These are phyloP conservation scores for Parauchenoglanis ngamensis DNA, from an alignment of 2,797 vertebrate species.

Conservation along the genomic window DNA sequence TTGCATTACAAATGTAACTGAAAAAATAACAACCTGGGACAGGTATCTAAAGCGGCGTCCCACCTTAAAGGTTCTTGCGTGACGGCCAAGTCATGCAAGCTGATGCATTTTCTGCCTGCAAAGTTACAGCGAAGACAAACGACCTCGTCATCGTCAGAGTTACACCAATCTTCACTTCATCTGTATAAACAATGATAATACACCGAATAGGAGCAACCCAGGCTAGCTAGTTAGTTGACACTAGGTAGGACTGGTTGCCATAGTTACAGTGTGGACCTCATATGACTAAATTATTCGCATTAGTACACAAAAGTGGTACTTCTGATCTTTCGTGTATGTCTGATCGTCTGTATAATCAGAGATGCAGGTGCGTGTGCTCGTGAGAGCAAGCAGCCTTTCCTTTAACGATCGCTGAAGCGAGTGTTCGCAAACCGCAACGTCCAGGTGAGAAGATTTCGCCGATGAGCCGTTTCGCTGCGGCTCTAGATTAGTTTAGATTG, in stretches of 20 bases:
- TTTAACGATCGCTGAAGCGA: background rate
- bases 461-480: conserved; percentile 4
- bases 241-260: background rate
- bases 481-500: conserved; percentile 25
- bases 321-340: background rate
- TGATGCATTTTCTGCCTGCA: background rate
- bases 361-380: no score
- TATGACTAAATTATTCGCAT: background rate
- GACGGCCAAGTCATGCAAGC: no score
- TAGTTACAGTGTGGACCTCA: background rate
- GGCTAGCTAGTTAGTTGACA: background rate
- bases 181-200: background rate
- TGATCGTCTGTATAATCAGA: background rate
- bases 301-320: background rate
- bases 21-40: background rate
- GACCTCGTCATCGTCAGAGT: background rate
- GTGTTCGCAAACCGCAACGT: background rate
- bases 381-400: background rate
- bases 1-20: background rate
- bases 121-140: no score
- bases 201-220: background rate
- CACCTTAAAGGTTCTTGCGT: background rate
- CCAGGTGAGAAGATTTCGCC: conserved; percentile 20
- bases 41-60: background rate
- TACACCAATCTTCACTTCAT: no score